Base-by-base conservation (phyloP, 2,888 invertebrate genomes). In the Heteromurus nitidus region DNA sequence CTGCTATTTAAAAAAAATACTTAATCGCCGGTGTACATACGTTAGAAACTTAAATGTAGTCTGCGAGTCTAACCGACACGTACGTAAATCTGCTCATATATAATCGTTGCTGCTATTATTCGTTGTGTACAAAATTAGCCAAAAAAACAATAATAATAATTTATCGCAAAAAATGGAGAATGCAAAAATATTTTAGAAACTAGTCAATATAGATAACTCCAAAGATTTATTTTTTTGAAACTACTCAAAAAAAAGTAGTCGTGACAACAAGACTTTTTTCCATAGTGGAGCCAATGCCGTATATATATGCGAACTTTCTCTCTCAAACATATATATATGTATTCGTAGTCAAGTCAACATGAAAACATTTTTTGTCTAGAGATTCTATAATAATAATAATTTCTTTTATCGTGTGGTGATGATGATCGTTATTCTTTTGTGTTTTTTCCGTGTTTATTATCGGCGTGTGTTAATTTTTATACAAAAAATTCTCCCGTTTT, bases 201-300 rank as follows among this genome's bases (percentile, higher is more conserved):
- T 9, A 36, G 13, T 36, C 7, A 36, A 9, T 36, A 36, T 13
- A 36, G 36, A 36, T 5, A 55, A 55, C 22, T 20, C 55, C 55
- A n/a, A n/a, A n/a, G n/a, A n/a, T n/a, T 53, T 53, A 26, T 26
- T 36, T 2, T 44, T 31, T 64, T 60, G 5, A n/a, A n/a, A n/a
- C n/a, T n/a, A n/a, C 44, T 65, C 1, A 22, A 20, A 65, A 26
- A 30, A 24, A 53, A 58, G 55, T 55, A 58, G 72, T 72, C 42
- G 31, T 53, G 3, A 2, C 16, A 11, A 55, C 47, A 55, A 20
- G 16, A 55, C 20, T 24, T 75, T 77, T 77, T 68, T 82, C 28
- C 26, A 68, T 80, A 83, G 81, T 86, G 81, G 84, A 82, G 82
- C 84, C 84, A 82, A 85, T 85, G 84, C 83, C 82, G 76, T 84